Evolutionary conservation across 2,888 invertebrate species (phyloP), one percentile per base, ranked within the genome.

Genomic region (Malthinus flaveolus): DNA sequence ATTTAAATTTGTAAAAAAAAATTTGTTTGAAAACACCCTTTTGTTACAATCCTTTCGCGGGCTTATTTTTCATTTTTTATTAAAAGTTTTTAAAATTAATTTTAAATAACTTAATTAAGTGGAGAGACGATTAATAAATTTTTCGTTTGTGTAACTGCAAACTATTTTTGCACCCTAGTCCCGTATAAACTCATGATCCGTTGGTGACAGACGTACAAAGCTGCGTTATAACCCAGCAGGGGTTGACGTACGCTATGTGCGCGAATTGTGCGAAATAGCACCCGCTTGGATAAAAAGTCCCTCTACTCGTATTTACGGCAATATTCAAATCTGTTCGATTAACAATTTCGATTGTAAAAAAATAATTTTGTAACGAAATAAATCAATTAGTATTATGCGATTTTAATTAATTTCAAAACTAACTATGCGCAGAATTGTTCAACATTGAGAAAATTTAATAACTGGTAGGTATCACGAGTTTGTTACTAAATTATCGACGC

Each of bases 191-290:
- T 66, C 62, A 67, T 76, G 74, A 75, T 75, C 75, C 75, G 73
- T 73, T 73, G 73, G 71, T 75, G 76, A 76, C 75, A 73, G 70
- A 71, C 71, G 68, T 67, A 77, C 75, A 77, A 76, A 74, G 72
- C 66, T 68, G 65, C 64, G 67, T 68, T 23, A 23, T 23, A 23
- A 71, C 72, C 68, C 71, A 68, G 70, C 71, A 68, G 75, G 73
- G 73, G 70, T 70, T 71, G 69, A 70, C 70, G 71, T 68, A 66
- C 60, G 62, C 61, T 59, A n/a, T n/a, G 23, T 42, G 59, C 66
- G 54, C 65, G 65, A 59, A 66, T 64, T 65, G 57, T 62, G 66
- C 67, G 59, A 61, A 64, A 60, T 59, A 55, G 46, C 60, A 51
- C 51, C 35, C 53, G 42, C 57, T 45, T 47, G 53, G 47, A 36